Percentiles rank a stretch among this genome's conserved stretches.
phyloP scores from a whole-genome alignment of 2,888 invertebrate genomes.

The Clanis bilineata region DNA sequence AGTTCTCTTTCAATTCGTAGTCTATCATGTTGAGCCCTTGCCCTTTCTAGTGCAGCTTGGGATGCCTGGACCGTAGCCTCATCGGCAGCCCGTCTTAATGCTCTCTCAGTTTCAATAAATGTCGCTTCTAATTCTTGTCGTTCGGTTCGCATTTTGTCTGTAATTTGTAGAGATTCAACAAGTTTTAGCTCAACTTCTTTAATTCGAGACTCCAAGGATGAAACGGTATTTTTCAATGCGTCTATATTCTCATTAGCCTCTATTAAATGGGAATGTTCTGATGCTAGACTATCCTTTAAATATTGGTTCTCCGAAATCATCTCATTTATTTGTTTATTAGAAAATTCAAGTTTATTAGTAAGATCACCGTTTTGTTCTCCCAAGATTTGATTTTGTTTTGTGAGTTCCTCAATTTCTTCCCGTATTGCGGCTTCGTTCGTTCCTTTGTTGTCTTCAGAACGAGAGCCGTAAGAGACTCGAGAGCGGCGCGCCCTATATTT shows the following conservation, averaged over 20 bases:
- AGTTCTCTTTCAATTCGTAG: conserved; percentile 85
- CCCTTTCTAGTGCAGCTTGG: conserved; percentile 87
- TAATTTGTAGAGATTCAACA: conserved; percentile 46
- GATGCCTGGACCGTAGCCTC: conserved; percentile 88
- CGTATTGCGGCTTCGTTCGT: conserved; percentile 79
- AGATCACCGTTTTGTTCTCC: conserved; percentile 65
- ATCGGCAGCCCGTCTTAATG: conserved; percentile 86
- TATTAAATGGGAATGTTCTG: conserved; percentile 44
- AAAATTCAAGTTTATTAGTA: conserved; percentile 66
- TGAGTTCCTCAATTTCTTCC: conserved; percentile 75
- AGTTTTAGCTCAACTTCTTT: conserved; percentile 60
- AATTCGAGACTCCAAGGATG: conserved; percentile 48
- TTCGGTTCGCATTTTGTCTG: conserved; percentile 59
- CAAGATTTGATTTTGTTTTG: conserved; percentile 52
- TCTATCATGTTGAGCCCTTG: conserved; percentile 87
- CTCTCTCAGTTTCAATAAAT: conserved; percentile 76
- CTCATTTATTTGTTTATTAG: conserved; percentile 57
- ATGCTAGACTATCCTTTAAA: conserved; percentile 46
- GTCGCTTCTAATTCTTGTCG: conserved; percentile 66
- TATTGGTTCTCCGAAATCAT: conserved; percentile 53
- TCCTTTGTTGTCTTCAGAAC: conserved; percentile 70
- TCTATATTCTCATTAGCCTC: conserved; percentile 55
- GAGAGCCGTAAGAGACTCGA: conserved; percentile 65
- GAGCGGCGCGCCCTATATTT: conserved; percentile 65
- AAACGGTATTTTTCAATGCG: conserved; percentile 44